These are phyloP conservation scores for Nothocercus nigrocapillus DNA, from an alignment of 2,113 vertebrate species.

Conservation along the genomic window DNA sequence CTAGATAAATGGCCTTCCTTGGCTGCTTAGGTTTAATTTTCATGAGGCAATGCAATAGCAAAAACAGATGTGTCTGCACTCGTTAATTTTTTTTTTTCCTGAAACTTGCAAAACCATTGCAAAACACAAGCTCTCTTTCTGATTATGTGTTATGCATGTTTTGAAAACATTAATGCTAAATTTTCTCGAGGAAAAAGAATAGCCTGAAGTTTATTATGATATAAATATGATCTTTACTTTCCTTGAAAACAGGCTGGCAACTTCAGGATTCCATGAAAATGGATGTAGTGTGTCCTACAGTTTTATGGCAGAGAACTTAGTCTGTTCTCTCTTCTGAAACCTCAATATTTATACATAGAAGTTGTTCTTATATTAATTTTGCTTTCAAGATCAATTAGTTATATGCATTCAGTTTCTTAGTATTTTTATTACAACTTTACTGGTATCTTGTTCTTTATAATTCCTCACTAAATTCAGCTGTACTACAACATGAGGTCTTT, in stretches of 20 bases:
- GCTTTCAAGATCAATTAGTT: not conserved
- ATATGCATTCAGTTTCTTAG: not conserved
- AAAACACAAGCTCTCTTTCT: not conserved
- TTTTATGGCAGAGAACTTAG: not conserved
- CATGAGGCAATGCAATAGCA: not conserved
- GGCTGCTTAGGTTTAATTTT: not conserved
- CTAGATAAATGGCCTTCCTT: not conserved
- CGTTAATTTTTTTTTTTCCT: not conserved
- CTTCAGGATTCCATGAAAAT: not conserved
- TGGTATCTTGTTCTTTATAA: not conserved
- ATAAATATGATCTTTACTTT: not conserved
- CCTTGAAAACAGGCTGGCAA: not conserved
- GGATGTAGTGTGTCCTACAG: not conserved
- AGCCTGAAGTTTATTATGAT: not conserved
- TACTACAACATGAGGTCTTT: not conserved
- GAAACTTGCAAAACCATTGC: not conserved
- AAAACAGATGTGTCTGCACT: not conserved
- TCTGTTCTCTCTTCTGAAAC: not conserved
- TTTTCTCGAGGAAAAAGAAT: not conserved
- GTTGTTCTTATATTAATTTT: not conserved
- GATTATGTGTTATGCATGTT: not conserved
- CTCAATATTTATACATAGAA: not conserved
- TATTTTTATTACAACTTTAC: not conserved
- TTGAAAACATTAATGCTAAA: not conserved
- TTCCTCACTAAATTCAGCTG: not conserved